These are phyloP conservation scores for Drosophila navojoa DNA, from an alignment of 1,140 invertebrate genomes.

Conservation along the genomic window DNA sequence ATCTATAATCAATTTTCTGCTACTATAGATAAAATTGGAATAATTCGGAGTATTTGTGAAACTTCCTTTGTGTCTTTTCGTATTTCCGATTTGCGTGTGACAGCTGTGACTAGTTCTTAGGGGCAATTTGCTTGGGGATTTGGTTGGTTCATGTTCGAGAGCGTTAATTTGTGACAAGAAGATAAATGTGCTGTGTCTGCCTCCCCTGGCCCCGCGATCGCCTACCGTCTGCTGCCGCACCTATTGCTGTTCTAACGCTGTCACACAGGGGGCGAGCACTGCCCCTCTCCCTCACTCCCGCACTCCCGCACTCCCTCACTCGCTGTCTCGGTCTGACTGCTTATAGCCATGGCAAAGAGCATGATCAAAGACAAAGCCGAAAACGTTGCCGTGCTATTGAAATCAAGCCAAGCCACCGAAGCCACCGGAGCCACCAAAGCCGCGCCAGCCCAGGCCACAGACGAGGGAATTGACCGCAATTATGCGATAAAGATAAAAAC, in stretches of 20 bases:
- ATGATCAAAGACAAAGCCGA: conserved; percentile 68
- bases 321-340: conserved; percentile 1
- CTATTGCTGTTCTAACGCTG: conserved; percentile 46
- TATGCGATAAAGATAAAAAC: conserved; percentile 82
- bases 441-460: conserved; percentile 12
- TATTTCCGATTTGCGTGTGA: conserved; percentile 16
- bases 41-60: neutral
- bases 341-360: conserved; percentile 56
- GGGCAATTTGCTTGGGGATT: neutral
- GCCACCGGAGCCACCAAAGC: conserved; percentile 11
- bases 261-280: neutral
- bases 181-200: conserved; percentile 64
- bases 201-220: neutral
- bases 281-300: neutral
- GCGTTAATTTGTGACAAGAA: conserved; percentile 70
- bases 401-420: conserved; percentile 45
- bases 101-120: conserved; percentile 7
- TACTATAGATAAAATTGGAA: no score
- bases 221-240: neutral
- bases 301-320: neutral
- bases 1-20: no score
- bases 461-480: conserved; percentile 73
- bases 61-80: conserved; percentile 3
- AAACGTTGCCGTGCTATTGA: conserved; percentile 40
- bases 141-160: conserved; percentile 45